A percentile compares a stretch with the other conserved stretches of the same genome.
Evolutionary conservation across 2,113 vertebrate genomes (phyloP).

Genomic region (Athene noctua): DNA sequence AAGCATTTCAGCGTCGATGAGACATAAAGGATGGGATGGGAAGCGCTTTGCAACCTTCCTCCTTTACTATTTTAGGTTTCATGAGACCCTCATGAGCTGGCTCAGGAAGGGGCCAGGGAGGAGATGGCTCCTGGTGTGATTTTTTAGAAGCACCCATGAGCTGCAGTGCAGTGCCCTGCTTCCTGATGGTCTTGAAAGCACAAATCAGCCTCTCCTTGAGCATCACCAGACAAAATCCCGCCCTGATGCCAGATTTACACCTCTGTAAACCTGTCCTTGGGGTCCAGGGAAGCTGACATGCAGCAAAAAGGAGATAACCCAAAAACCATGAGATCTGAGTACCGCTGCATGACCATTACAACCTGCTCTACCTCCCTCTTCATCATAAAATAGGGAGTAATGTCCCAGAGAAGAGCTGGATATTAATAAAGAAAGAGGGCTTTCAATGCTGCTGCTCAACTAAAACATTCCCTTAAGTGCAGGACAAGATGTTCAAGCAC

Average conservation of each 20-base stretch:
- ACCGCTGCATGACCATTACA: not conserved
- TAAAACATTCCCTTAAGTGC: conserved; percentile 19
- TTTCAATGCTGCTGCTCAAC: conserved; percentile 10
- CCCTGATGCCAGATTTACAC: not conserved
- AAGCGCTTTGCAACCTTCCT: not conserved
- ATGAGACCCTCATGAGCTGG: not conserved
- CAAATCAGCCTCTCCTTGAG: not conserved
- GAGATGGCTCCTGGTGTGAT: not conserved
- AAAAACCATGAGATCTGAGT: not conserved
- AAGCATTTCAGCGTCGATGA: conserved; percentile 34
- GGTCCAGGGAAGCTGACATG: rapidly evolving
- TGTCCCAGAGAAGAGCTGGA: not conserved
- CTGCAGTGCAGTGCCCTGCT: not conserved
- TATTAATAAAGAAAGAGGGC: conserved; percentile 18
- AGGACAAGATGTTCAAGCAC: not conserved
- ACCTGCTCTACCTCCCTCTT: not conserved
- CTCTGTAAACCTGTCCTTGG: not conserved
- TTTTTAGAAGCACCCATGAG: not conserved
- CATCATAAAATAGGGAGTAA: not conserved
- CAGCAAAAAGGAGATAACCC: not conserved
- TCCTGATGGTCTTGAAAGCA: not conserved
- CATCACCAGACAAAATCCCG: not conserved
- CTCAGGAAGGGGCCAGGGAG: not conserved
- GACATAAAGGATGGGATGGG: not conserved
- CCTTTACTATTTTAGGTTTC: not conserved